Evolutionary conservation across 2,113 vertebrate species (phyloP).

Genomic region (Peromyscus leucopus): DNA sequence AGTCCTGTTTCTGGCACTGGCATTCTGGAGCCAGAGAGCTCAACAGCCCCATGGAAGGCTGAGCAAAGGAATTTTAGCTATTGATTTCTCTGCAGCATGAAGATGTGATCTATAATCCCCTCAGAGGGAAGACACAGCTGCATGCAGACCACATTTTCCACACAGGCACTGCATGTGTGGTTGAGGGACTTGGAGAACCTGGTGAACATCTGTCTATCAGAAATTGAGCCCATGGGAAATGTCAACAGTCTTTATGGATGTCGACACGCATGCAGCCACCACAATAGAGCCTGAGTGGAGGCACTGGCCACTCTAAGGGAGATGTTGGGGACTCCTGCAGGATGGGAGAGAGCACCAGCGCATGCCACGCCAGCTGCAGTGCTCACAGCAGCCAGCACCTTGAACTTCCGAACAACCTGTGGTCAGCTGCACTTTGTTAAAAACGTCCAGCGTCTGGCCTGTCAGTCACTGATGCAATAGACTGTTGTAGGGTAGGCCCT

Average conservation of each 20-base stretch:
- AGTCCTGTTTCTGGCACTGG: conserved; percentile 64
- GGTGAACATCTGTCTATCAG: background rate
- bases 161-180: background rate
- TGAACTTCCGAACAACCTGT: background rate
- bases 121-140: conserved; percentile 52
- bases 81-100: conserved; percentile 58
- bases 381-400: rapidly evolving
- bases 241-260: background rate
- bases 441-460: rapidly evolving
- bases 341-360: background rate
- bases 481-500: background rate
- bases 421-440: rapidly evolving
- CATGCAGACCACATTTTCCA: conserved; percentile 49
- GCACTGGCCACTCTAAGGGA: rapidly evolving
- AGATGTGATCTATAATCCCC: conserved; percentile 69
- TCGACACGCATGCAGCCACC: too few relatives aligned
- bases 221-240: background rate
- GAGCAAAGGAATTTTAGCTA: conserved; percentile 77
- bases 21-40: conserved; percentile 66
- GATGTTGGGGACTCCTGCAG: too few relatives aligned
- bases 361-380: too few relatives aligned
- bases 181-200: background rate
- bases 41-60: conserved; percentile 72
- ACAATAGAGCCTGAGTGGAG: background rate
- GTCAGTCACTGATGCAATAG: rapidly evolving